These are phyloP conservation scores for Polyommatus iphigenia DNA, from an alignment of 2,888 invertebrate species.

Conservation along the genomic window DNA sequence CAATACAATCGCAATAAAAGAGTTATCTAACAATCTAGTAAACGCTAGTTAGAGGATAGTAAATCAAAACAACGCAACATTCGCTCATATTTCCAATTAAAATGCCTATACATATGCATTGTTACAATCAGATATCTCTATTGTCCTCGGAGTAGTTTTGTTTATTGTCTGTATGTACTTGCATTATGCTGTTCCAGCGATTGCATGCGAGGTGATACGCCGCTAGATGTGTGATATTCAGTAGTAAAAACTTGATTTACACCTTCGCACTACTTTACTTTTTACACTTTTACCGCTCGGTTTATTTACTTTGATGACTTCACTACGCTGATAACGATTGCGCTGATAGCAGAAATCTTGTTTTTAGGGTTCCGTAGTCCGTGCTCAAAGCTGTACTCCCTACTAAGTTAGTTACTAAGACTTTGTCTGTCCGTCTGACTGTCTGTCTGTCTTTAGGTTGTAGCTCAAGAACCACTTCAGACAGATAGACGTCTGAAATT, in stretches of 20 bases:
- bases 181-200: constrained; percentile 63
- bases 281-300: constrained; percentile 31
- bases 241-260: constrained; percentile 39
- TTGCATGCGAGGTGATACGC: constrained; percentile 53
- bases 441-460: too few species aligned
- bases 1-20: constrained; percentile 9
- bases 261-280: constrained; percentile 31
- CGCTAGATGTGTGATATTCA: constrained; percentile 39
- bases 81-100: constrained; percentile 75
- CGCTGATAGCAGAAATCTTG: constrained; percentile 3
- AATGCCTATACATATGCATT: constrained; percentile 70
- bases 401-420: too few species aligned
- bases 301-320: constrained; percentile 34
- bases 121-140: constrained; percentile 73
- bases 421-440: too few species aligned
- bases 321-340: constrained; percentile 23
- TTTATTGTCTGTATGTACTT: constrained; percentile 48
- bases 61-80: constrained; percentile 59
- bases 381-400: too few species aligned
- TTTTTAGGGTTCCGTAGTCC: neutral
- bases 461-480: too few species aligned
- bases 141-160: constrained; percentile 69
- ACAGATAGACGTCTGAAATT: too few species aligned
- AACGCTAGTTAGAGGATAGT: constrained; percentile 52
- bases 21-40: constrained; percentile 40